A percentile compares a stretch with the other conserved stretches of the same genome.
phyloP scores from a whole-genome alignment of 2,888 invertebrate genomes.

The Hoplodrina ambigua region DNA sequence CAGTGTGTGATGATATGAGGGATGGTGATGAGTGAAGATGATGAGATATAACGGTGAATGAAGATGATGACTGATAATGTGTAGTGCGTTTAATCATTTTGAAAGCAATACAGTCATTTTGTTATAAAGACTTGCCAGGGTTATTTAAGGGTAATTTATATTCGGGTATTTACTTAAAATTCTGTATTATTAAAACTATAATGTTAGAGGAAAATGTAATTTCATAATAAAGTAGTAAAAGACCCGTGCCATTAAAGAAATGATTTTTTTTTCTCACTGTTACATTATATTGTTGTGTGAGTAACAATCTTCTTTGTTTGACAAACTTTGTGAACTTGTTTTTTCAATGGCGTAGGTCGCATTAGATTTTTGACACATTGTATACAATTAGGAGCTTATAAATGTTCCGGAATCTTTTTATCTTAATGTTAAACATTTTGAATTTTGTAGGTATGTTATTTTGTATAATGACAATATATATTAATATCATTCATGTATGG shows the following conservation, averaged over 20 bases:
- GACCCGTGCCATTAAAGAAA: not conserved
- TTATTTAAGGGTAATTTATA: not conserved
- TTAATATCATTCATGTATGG: constrained; percentile 17
- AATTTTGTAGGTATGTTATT: constrained; percentile 13
- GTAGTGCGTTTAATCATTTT: not conserved
- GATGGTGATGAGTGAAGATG: not conserved
- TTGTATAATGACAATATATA: constrained; percentile 3
- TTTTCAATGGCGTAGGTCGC: not conserved
- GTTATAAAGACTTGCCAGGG: not conserved
- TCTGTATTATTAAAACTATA: not conserved
- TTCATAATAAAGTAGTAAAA: not conserved
- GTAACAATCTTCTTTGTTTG: too few relatives aligned
- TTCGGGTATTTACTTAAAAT: not conserved
- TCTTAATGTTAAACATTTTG: constrained; percentile 7
- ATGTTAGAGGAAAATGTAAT: not conserved
- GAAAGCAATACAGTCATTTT: not conserved
- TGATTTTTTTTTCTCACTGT: too few relatives aligned
- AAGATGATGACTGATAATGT: not conserved
- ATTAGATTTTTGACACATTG: not conserved
- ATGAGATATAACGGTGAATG: too few relatives aligned
- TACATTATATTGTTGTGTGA: too few relatives aligned
- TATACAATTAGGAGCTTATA: constrained; percentile 12
- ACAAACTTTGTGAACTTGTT: not conserved
- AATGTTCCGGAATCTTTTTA: constrained; percentile 1
- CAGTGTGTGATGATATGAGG: too few relatives aligned